These are phyloP conservation scores for Araneus ventricosus DNA, from an alignment of 1,140 invertebrate species.

Conservation along the genomic window DNA sequence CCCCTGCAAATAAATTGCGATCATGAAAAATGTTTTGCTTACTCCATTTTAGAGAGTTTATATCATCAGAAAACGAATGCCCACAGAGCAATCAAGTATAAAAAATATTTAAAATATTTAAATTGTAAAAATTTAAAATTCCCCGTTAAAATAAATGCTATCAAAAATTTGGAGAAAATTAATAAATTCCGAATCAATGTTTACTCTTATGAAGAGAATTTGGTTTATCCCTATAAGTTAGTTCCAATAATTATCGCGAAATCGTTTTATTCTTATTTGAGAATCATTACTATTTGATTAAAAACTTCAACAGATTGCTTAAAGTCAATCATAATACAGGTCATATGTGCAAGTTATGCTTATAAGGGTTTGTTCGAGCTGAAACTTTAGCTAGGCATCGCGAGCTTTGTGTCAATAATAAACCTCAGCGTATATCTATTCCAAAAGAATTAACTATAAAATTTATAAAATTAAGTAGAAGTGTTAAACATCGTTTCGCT, in stretches of 20 bases:
- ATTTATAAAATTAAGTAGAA: conserved; percentile 27
- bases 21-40: conserved; percentile 42
- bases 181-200: conserved; percentile 29
- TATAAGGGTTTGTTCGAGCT: not conserved
- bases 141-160: not conserved
- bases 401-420: not conserved
- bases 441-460: not conserved
- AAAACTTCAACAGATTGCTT: conserved; percentile 37
- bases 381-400: not conserved
- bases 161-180: not conserved
- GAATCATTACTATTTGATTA: conserved; percentile 51
- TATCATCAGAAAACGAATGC: conserved; percentile 19
- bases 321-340: not conserved
- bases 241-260: not conserved
- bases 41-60: not conserved
- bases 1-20: conserved; percentile 20
- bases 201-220: not conserved
- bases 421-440: conserved; percentile 11
- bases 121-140: conserved; percentile 12
- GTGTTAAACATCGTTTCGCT: not conserved
- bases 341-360: conserved; percentile 9
- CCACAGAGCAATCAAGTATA: not conserved
- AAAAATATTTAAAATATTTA: not conserved
- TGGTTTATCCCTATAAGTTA: not conserved
- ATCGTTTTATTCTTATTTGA: conserved; percentile 19